Evolutionary conservation across 2,797 vertebrate genomes (phyloP), one percentile per base, ranked within the genome.

Genomic region (Staurois parvus): DNA sequence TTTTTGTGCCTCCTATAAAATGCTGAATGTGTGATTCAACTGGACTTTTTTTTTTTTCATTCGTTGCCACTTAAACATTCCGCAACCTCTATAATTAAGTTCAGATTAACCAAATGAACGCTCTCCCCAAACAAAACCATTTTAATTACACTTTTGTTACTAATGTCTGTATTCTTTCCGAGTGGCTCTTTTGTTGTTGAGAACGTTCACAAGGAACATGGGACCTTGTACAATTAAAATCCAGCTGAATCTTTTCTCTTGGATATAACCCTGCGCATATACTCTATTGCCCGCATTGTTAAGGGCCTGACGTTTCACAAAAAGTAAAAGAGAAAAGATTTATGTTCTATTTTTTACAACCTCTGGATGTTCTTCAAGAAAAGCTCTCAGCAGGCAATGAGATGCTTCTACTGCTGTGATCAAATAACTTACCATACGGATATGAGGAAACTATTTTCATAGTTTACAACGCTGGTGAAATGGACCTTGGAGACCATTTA

Each of bases 71-170:
- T 82, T 29, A 32, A 72, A 70, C 82, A 66, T 77, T 64, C 34
- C 17, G 42, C 42, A 37, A 77, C 67, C 73, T 82, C 77, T 40
- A 83, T 83, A 86, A 86, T 86, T 82, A 82, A 73, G 74, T 73
- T 83, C 79, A 72, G 69, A 86, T 86, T 75, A 85, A 76, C 28
- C 78, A 76, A 85, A 81, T 76, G 62, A 67, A 78, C 42, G n/a
- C 66, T 83, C 85, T 78, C 34, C 26, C 48, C 24, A 32, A 86
- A 66, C 67, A 37, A 76, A 86, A 81, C 56, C 70, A 24, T 69
- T 81, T 81, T 82, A 77, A 83, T 86, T 83, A 83, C 64, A 83
- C 74, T 86, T 82, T 81, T 86, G 52, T 86, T 86, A 40, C n/a
- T 68, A 82, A 6, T 28, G 84, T 70, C 48, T 45, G 68, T 52